Evolutionary conservation across 2,113 vertebrate genomes (phyloP).

Genomic region (Anseranas semipalmata): DNA sequence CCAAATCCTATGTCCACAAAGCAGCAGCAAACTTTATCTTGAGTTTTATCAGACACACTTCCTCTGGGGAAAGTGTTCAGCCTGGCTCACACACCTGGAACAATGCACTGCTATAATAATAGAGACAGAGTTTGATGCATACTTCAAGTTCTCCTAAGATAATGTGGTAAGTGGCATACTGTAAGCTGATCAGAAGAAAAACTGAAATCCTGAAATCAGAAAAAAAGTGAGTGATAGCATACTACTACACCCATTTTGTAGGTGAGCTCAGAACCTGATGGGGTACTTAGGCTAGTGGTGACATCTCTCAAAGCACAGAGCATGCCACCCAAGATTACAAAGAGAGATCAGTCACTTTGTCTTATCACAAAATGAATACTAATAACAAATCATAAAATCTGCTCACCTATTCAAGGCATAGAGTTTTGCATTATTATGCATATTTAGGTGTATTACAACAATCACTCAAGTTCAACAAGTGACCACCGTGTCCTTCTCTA

Average conservation of each 20-base stretch:
- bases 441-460: not conserved
- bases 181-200: no score
- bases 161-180: not conserved
- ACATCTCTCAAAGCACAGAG: no score
- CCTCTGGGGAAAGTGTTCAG: not conserved
- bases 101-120: not conserved
- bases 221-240: no score
- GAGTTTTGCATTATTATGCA: not conserved
- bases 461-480: not conserved
- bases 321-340: no score
- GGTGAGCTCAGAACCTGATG: no score
- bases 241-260: no score
- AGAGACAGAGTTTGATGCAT: not conserved
- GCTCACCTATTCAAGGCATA: not conserved
- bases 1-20: not conserved
- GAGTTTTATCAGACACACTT: not conserved
- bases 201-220: no score
- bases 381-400: no score
- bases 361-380: no score
- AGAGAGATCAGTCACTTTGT: no score
- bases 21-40: not conserved
- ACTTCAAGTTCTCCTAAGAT: not conserved
- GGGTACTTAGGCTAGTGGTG: no score
- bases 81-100: not conserved
- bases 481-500: not conserved